Percentiles rank a stretch among this genome's conserved stretches.
These are phyloP conservation scores for Glaucopsyche alexis DNA, from an alignment of 2,888 invertebrate species.

Conservation along the genomic window DNA sequence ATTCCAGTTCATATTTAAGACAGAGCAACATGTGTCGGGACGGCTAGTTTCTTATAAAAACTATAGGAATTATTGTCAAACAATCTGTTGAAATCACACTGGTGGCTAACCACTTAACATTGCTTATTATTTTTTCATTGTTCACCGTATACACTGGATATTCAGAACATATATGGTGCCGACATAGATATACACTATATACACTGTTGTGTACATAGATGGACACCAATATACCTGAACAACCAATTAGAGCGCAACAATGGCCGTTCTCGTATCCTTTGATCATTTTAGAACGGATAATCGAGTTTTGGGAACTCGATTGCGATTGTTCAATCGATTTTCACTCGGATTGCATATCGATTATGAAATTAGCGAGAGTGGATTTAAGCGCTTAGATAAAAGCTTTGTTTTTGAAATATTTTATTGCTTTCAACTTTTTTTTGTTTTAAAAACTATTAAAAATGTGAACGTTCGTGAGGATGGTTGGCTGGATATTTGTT, in stretches of 20 bases:
- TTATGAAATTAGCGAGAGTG: conserved; percentile 6
- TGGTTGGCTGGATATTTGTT: no score
- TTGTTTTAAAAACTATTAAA: no score
- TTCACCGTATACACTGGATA: background rate
- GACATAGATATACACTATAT: background rate
- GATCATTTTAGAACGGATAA: conserved; percentile 27
- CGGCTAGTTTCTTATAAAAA: no score
- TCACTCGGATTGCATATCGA: conserved; percentile 16
- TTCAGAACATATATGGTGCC: no score
- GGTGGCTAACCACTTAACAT: background rate
- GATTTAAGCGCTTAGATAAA: background rate
- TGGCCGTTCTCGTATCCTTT: conserved; percentile 28
- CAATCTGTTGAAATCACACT: background rate
- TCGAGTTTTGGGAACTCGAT: conserved; percentile 24
- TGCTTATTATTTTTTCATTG: conserved; percentile 12
- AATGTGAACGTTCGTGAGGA: no score
- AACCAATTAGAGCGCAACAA: conserved; percentile 27
- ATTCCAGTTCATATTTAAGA: no score
- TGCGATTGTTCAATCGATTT: conserved; percentile 24
- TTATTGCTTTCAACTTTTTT: background rate
- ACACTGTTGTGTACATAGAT: background rate
- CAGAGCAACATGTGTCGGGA: no score
- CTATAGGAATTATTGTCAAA: background rate
- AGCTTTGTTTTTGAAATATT: background rate
- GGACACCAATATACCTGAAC: background rate